Evolutionary conservation across 2,113 vertebrate species (phyloP).

Genomic region (Tringa solitaria): DNA sequence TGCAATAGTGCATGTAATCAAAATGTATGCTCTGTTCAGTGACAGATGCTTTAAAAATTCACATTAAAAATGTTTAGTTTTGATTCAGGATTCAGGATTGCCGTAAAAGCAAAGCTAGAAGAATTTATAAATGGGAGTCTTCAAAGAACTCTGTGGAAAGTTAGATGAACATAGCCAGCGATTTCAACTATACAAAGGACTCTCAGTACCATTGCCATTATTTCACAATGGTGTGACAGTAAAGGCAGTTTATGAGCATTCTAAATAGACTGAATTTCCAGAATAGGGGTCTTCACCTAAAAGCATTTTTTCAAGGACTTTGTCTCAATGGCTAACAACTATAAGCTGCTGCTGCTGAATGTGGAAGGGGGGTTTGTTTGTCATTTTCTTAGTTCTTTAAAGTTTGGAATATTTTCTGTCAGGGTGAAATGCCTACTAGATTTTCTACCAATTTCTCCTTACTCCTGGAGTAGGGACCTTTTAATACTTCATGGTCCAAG

Average conservation of each 20-base stretch:
- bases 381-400: background rate
- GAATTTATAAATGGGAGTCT: background rate
- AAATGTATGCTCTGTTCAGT: background rate
- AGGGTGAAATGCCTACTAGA: background rate
- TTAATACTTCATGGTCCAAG: background rate
- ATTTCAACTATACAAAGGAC: background rate
- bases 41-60: background rate
- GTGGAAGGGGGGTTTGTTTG: rapidly evolving
- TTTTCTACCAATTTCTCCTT: background rate
- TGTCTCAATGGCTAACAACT: background rate
- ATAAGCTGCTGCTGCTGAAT: background rate
- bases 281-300: background rate
- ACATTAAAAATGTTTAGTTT: background rate
- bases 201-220: background rate
- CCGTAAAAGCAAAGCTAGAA: background rate
- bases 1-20: background rate
- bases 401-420: background rate
- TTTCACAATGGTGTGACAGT: background rate
- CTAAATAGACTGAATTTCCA: background rate
- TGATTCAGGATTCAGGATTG: background rate
- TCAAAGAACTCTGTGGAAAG: background rate
- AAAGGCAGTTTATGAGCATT: background rate
- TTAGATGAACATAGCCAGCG: background rate
- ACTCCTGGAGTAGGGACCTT: background rate
- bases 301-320: background rate